Base-by-base conservation (phyloP, 2,888 invertebrate species). In the Dyspetes luteomarginatus region DNA sequence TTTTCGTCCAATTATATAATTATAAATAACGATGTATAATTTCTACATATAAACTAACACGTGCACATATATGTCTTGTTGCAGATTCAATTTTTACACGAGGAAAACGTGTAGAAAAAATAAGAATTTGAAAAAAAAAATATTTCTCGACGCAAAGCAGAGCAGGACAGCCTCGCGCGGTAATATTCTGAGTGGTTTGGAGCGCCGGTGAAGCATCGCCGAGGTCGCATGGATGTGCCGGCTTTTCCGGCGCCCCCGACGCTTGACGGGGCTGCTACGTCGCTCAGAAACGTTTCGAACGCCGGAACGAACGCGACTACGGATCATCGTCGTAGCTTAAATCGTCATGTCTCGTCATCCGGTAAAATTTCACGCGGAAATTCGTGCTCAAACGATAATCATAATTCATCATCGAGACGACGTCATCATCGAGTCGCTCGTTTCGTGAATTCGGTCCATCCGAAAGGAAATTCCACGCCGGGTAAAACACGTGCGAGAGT, bases 201-300 rank as follows among this genome's bases (percentile, higher is more conserved):
- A 65, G 65, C 71, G 64, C 24, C 28, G 36, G 30, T 36, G 74
- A 56, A n/a, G 67, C 50, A 36, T 28, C 60, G 72, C 50, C 75
- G 83, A 73, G 76, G 79, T 73, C 62, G 74, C 69, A 91, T 91
- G 91, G 87, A 91, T 50, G 87, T 91, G 55, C 91, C 91, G 62
- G 83, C 84, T 69, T 91, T 91, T 78, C 91, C 91, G 74, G 85
- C 86, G 71, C 91, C 91, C n/a, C 91, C 91, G 82, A 83, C 84
- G 60, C 85, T 86, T 52, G 83, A 85, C 81, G 84, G 81, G 64
- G 76, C 85, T 48, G 74, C 82, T 48, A 84, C 84, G 71, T 85
- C 83, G 80, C 82, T 82, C 85, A 86, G 84, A 86, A 87, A 86
- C 84, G 82, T 82, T 55, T 76, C 83, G 82, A 83, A 85, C 80